Conservation (phyloP, 2,888 invertebrate genomes). For the Clanis bilineata region DNA sequence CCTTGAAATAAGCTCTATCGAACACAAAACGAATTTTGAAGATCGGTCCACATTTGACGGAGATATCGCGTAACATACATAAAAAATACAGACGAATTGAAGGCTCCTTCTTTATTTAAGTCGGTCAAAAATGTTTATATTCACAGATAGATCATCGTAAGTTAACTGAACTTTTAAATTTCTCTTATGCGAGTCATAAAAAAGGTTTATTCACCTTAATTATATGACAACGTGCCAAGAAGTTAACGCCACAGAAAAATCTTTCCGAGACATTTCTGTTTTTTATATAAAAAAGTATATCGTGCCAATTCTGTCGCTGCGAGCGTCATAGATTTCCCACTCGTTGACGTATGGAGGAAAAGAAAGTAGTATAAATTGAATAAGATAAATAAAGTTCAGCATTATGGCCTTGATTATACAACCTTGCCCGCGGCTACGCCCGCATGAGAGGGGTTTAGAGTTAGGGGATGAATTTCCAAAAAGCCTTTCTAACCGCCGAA, state of each 20-base stretch:
- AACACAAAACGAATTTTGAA: no score
- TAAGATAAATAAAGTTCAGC: background rate
- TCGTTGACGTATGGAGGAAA: background rate
- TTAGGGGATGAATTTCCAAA: no score
- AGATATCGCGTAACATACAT: no score
- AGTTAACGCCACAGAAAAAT: background rate
- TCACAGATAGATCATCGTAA: no score
- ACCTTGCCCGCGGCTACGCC: no score
- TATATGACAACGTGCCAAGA: background rate
- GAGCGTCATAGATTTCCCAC: background rate
- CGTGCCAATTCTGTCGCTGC: background rate
- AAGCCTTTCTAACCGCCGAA: no score
- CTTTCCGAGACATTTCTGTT: background rate
- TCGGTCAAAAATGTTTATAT: no score
- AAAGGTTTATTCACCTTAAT: background rate
- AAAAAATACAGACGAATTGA: no score
- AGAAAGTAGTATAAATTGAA: background rate
- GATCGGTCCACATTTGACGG: no score
- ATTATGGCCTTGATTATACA: background rate
- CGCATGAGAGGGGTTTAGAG: no score
- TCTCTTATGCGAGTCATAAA: background rate
- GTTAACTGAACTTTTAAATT: background rate
- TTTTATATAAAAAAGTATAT: background rate
- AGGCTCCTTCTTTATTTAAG: no score
- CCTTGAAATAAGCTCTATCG: no score